Base-by-base conservation (phyloP, 2,113 vertebrate species). In the Protomyctophum bolini region DNA sequence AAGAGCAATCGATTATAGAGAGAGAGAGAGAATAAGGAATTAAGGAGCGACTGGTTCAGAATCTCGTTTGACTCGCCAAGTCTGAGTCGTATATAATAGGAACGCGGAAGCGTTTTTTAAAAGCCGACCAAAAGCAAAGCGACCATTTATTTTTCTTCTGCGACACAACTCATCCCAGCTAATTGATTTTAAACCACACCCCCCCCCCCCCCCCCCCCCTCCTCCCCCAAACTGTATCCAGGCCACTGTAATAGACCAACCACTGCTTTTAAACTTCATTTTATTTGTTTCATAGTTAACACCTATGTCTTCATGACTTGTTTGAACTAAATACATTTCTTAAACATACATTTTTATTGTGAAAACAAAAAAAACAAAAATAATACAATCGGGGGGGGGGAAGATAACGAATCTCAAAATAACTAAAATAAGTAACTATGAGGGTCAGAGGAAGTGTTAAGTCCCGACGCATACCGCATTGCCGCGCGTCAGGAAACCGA, bases 301-400 rank as follows among this genome's bases (percentile, higher is more conserved):
- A 90, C 91, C 87, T 55, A 95, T 88, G 94, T 89, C 95, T 95
- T 93, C 94, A 91, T 93, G 94, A 92, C 93, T 68, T 29, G 71
- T 94, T 21, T 93, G 91, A 93, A 95, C 94, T 96, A 96, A 95
- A 95, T 93, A 94, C 94, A 96, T 92, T 41, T 41, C 91, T 94
- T 92, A 93, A 95, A 95, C 93, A 92, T 93, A 93, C 92, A 93
- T 93, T 94, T 21, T 95, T 93, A 92, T 41, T 41, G 93, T 93
- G 93, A 90, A 93, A 94, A 93, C 93, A 85, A 83, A 92, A 91
- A 88, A 91, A 90, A 93, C 75, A 91, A 90, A 88, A 92, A 92
- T 85, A 73, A 59, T 66, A 63, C 4, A 15, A 50, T 63, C 2
- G 45, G 81, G 45, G 81, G 69, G 58, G 73, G 72, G 60, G 55